A percentile compares a stretch with the other conserved stretches of the same genome.
Evolutionary conservation across 2,888 invertebrate species (phyloP).

Genomic region (Gastrophysa polygoni): DNA sequence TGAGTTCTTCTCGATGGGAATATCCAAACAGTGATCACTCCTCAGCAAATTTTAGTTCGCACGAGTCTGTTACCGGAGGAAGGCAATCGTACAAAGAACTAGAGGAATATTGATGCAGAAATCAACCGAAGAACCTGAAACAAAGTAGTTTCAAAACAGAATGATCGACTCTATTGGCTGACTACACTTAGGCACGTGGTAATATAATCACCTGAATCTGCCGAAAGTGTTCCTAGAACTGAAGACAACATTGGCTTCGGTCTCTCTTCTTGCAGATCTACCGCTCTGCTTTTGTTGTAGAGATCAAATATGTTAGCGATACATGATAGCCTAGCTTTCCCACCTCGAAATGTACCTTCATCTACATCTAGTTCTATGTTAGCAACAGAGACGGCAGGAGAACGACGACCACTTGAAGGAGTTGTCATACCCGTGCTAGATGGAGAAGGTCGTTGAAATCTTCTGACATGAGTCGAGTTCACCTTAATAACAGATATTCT

Average conservation of each 20-base stretch:
- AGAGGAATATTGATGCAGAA: neutral
- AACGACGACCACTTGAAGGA: neutral
- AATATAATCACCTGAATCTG: conserved; percentile 63
- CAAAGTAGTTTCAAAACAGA: no score
- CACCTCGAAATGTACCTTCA: conserved; percentile 67
- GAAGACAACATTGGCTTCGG: conserved; percentile 76
- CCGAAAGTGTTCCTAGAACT: conserved; percentile 72
- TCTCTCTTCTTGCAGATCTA: conserved; percentile 73
- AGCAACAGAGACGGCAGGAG: conserved; percentile 14
- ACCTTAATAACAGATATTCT: neutral
- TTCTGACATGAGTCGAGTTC: neutral
- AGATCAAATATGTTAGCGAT: conserved; percentile 71
- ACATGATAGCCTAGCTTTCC: conserved; percentile 68
- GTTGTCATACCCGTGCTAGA: neutral
- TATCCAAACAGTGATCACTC: neutral
- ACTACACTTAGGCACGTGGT: no score
- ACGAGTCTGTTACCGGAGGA: neutral
- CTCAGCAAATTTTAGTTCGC: neutral
- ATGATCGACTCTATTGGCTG: no score
- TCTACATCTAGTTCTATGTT: conserved; percentile 66
- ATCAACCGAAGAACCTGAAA: neutral
- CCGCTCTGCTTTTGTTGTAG: conserved; percentile 66
- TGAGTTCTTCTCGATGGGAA: neutral
- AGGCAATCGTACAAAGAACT: neutral
- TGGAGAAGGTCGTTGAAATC: neutral